phyloP scores from a whole-genome alignment of 2,888 invertebrate genomes.

The Yponomeuta plumbellus region DNA sequence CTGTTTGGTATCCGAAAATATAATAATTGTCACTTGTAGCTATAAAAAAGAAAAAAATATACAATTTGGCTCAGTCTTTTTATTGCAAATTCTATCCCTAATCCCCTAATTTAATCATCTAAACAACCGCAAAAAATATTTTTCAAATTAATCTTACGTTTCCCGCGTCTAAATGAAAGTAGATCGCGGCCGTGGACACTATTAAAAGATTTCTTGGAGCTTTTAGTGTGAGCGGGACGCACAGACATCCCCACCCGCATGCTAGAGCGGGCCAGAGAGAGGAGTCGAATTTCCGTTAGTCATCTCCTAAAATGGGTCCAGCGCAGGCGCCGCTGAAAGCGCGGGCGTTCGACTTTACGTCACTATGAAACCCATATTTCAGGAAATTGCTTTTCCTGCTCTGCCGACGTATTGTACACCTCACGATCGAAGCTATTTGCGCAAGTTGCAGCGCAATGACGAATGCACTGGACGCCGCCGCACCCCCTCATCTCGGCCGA shows the following conservation, averaged over 20 bases:
- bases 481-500: slow-evolving; percentile 44
- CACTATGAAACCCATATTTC: slow-evolving; percentile 72
- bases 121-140: slow-evolving; percentile 36
- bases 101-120: background rate
- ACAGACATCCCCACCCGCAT: slow-evolving; percentile 55
- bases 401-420: slow-evolving; percentile 54
- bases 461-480: slow-evolving; percentile 66
- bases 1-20: too few relatives aligned
- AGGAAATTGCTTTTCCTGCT: slow-evolving; percentile 58
- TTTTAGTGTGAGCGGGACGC: slow-evolving; percentile 70
- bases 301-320: slow-evolving; percentile 84
- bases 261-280: slow-evolving; percentile 70
- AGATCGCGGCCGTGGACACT: slow-evolving; percentile 78
- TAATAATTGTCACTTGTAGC: too few relatives aligned
- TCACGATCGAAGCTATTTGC: slow-evolving; percentile 40
- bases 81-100: background rate
- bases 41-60: background rate
- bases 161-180: slow-evolving; percentile 74
- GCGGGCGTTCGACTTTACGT: slow-evolving; percentile 73
- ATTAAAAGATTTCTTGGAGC: slow-evolving; percentile 77
- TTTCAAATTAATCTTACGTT: slow-evolving; percentile 51
- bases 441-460: slow-evolving; percentile 48
- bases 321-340: slow-evolving; percentile 76
- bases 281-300: slow-evolving; percentile 81
- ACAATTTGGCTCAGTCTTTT: background rate